Conservation (phyloP, 2,113 vertebrate species). For the Tragelaphus buxtoni region DNA sequence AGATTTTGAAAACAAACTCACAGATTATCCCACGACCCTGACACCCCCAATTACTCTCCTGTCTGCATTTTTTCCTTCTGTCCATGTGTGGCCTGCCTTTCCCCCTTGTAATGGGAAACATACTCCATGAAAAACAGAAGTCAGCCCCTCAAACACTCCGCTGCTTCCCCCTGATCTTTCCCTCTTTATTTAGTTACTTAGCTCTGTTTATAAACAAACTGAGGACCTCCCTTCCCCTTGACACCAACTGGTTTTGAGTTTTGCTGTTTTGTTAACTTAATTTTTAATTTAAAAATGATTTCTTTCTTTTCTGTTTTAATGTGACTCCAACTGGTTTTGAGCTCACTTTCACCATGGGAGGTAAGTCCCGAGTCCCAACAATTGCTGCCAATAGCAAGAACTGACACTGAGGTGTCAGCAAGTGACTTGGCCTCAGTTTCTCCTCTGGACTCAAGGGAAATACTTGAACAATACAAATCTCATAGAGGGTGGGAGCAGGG, state of each 20-base stretch:
- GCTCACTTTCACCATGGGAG: background rate
- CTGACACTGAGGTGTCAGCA: background rate
- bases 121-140: background rate
- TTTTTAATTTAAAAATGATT: background rate
- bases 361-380: background rate
- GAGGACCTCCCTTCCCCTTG: background rate
- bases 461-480: background rate
- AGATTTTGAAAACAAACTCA: conserved; percentile 53
- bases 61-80: conserved; percentile 33
- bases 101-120: conserved; percentile 38
- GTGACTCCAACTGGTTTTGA: background rate
- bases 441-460: background rate
- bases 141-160: background rate
- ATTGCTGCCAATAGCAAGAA: background rate
- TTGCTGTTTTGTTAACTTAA: background rate
- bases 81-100: conserved; percentile 45
- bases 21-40: conserved; percentile 38
- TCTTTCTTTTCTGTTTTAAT: background rate
- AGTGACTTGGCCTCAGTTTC: background rate
- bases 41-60: conserved; percentile 42
- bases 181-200: background rate
- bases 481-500: background rate
- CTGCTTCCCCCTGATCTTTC: background rate
- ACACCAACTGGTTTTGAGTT: background rate
- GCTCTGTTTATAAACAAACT: background rate